These are phyloP conservation scores for Furcifer pardalis DNA, from an alignment of 2,797 vertebrate genomes.

Conservation along the genomic window DNA sequence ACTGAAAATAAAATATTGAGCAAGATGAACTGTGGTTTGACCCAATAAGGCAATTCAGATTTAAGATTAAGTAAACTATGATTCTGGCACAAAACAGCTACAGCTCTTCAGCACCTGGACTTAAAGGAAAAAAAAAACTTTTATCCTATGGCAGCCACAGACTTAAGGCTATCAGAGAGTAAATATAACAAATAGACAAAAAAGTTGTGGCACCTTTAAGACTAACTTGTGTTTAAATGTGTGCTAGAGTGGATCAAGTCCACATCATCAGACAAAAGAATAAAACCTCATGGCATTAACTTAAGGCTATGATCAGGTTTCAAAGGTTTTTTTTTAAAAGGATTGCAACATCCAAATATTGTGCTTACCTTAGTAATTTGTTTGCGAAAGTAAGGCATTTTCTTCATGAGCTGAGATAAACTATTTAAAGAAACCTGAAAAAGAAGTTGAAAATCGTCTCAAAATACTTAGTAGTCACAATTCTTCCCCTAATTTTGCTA, in stretches of 20 bases:
- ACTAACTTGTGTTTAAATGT: too few relatives aligned
- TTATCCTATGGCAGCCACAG: background rate
- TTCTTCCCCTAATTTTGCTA: background rate
- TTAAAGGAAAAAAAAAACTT: background rate
- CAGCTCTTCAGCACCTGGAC: background rate
- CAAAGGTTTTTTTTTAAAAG: background rate
- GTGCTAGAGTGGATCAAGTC: too few relatives aligned
- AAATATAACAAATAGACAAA: too few relatives aligned
- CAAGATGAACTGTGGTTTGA: background rate
- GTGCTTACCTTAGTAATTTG: conserved; percentile 87
- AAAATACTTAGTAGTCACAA: background rate
- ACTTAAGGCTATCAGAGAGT: too few relatives aligned
- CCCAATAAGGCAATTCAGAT: background rate
- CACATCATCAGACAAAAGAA: too few relatives aligned
- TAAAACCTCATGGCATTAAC: too few relatives aligned
- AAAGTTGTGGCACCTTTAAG: too few relatives aligned
- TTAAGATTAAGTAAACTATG: background rate
- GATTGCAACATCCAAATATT: background rate
- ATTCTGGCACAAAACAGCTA: background rate
- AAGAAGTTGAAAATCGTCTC: conserved; percentile 39
- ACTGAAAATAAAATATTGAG: background rate
- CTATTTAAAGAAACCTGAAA: conserved; percentile 85
- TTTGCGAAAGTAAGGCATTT: conserved; percentile 93
- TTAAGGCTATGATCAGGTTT: too few relatives aligned
- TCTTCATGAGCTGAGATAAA: conserved; percentile 96